These are phyloP conservation scores for Panagrolaimus sp. DNA, from an alignment of 1,140 invertebrate genomes.

Conservation along the genomic window DNA sequence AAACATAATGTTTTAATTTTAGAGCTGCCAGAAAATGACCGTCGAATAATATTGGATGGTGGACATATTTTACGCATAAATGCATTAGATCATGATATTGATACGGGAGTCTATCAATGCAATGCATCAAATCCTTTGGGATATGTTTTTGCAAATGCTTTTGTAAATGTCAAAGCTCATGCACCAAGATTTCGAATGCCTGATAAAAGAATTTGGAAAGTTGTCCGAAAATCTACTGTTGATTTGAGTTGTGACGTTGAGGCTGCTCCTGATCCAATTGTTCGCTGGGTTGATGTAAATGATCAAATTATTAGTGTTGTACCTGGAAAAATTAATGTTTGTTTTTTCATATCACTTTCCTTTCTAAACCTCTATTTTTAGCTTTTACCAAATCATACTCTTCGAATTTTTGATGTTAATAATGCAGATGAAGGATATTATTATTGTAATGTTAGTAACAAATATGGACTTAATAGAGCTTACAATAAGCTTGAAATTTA, in stretches of 20 bases:
- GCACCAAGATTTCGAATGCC: constrained; percentile 49
- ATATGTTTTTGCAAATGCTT: constrained; percentile 95
- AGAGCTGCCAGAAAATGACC: constrained; percentile 70
- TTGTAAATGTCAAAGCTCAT: constrained; percentile 74
- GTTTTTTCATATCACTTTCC: background rate
- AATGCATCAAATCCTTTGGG: constrained; percentile 96
- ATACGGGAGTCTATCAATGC: constrained; percentile 95
- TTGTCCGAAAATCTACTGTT: constrained; percentile 63
- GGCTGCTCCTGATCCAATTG: constrained; percentile 83
- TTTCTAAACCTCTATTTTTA: constrained; percentile 73
- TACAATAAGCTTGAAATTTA: constrained; percentile 74
- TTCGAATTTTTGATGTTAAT: constrained; percentile 74
- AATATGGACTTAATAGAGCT: constrained; percentile 74
- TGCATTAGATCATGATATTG: constrained; percentile 72
- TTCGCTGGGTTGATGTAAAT: constrained; percentile 76
- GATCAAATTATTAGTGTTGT: constrained; percentile 45
- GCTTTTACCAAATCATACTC: constrained; percentile 71
- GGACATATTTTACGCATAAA: constrained; percentile 64
- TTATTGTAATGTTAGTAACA: constrained; percentile 83
- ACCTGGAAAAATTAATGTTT: constrained; percentile 48
- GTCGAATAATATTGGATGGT: constrained; percentile 58
- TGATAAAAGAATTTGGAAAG: constrained; percentile 50
- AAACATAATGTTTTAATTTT: background rate
- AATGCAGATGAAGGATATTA: constrained; percentile 81
- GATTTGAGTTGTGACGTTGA: constrained; percentile 84